phyloP scores from a whole-genome alignment of 64 coral and sea anemone genomes.

The Stichodactyla helianthus region DNA sequence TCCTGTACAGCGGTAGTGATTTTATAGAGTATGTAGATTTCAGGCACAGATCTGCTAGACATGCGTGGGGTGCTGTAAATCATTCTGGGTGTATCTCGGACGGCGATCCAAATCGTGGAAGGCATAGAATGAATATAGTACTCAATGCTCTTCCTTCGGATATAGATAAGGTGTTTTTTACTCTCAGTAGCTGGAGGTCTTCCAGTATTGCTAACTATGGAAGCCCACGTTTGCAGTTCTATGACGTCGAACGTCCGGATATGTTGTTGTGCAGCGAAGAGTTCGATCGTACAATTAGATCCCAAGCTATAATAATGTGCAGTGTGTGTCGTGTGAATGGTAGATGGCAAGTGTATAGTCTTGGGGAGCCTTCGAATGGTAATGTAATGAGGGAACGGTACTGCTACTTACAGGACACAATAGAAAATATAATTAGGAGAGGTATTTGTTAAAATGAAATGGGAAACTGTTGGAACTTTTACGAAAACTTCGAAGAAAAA shows the following conservation, averaged over 20 bases:
- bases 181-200: constrained; percentile 40
- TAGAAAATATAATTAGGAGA: not conserved
- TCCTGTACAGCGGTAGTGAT: constrained; percentile 36
- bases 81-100: constrained; percentile 48
- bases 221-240: constrained; percentile 4
- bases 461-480: not conserved
- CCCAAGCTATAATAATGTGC: not conserved
- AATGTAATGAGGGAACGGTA: not conserved
- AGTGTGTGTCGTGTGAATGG: constrained; percentile 12
- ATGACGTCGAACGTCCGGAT: not conserved
- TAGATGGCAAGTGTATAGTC: constrained; percentile 2
- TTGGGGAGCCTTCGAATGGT: not conserved
- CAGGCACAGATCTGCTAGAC: constrained; percentile 13
- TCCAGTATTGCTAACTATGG: not conserved
- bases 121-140: constrained; percentile 34
- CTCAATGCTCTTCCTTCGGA: constrained; percentile 10
- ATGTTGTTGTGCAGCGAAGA: not conserved
- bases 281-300: not conserved
- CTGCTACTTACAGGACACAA: not conserved
- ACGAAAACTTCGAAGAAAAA: not conserved
- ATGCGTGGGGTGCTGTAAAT: constrained; percentile 25
- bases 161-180: constrained; percentile 54
- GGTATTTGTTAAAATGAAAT: constrained; percentile 11
- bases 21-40: constrained; percentile 59
- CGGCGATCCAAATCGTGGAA: constrained; percentile 22